phyloP scores from a whole-genome alignment of 2,888 invertebrate species.

The Drosophila lacicola region DNA sequence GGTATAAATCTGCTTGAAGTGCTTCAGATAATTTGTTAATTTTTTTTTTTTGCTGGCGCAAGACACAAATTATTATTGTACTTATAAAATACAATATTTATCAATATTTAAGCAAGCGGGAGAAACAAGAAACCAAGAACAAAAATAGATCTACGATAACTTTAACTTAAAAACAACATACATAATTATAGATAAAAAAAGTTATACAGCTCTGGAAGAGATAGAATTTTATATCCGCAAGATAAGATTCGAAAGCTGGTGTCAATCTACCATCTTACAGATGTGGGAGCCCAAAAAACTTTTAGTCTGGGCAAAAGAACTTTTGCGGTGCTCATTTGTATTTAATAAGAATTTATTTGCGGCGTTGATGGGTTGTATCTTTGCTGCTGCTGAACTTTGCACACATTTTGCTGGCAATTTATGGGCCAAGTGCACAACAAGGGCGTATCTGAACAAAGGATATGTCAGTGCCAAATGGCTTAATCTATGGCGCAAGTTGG shows the following conservation, averaged over 20 bases:
- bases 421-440: conserved; percentile 51
- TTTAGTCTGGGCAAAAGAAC: conserved; percentile 30
- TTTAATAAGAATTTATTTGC: conserved; percentile 73
- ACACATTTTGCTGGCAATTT: conserved; percentile 67
- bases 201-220: too few relatives aligned
- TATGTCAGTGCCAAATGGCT: conserved; percentile 29
- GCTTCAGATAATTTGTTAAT: too few relatives aligned
- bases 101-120: too few relatives aligned
- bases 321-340: conserved; percentile 59
- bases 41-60: too few relatives aligned
- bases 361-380: conserved; percentile 16
- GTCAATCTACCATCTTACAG: conserved; percentile 31
- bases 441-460: conserved; percentile 1
- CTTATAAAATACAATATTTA: too few relatives aligned
- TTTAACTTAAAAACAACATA: conserved; percentile 46
- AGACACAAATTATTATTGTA: too few relatives aligned
- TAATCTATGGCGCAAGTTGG: conserved; percentile 51
- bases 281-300: conserved; percentile 42
- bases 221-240: not conserved
- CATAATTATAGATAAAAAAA: conserved; percentile 47
- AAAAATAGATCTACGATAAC: too few relatives aligned
- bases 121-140: too few relatives aligned
- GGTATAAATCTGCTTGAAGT: too few relatives aligned
- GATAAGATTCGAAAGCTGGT: conserved; percentile 5
- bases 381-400: conserved; percentile 39